phyloP scores from a whole-genome alignment of 2,888 invertebrate species.

The Amphipyra tragopoginis region DNA sequence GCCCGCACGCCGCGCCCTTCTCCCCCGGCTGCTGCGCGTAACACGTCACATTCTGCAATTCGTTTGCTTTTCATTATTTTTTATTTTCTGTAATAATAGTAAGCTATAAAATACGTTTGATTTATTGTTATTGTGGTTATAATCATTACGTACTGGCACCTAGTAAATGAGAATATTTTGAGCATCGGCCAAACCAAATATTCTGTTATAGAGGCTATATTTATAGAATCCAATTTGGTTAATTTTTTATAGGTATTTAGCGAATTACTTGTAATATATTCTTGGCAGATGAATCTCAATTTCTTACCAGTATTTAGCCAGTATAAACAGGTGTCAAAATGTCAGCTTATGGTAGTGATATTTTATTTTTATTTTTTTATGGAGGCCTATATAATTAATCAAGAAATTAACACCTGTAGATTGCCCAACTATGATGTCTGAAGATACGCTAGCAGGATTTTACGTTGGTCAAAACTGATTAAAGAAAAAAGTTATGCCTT shows the following conservation, averaged over 20 bases:
- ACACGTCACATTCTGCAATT: conserved; percentile 79
- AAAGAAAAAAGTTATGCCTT: neutral
- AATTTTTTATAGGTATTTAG: conserved; percentile 22
- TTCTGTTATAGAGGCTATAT: conserved; percentile 5
- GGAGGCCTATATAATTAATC: neutral
- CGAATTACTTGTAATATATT: conserved; percentile 10
- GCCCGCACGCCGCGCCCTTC: conserved; percentile 85
- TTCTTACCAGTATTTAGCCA: conserved; percentile 7
- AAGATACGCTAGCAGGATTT: conserved; percentile 2
- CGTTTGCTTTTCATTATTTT: conserved; percentile 60
- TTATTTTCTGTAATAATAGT: conserved; percentile 52
- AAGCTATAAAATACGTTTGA: conserved; percentile 52
- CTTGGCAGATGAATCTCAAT: conserved; percentile 5
- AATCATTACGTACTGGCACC: conserved; percentile 34
- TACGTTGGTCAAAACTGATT: neutral
- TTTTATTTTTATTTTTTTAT: neutral
- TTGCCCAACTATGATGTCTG: neutral
- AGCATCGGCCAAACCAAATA: conserved; percentile 28
- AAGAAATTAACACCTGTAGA: neutral
- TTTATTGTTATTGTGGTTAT: conserved; percentile 52
- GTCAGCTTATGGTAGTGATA: conserved; percentile 4
- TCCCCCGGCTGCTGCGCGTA: conserved; percentile 84
- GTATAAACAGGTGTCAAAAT: conserved; percentile 7
- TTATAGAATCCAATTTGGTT: conserved; percentile 12
- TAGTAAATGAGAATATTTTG: conserved; percentile 38